Conservation (phyloP, 1,140 invertebrate species). For the Metopolophium dirhodum region DNA sequence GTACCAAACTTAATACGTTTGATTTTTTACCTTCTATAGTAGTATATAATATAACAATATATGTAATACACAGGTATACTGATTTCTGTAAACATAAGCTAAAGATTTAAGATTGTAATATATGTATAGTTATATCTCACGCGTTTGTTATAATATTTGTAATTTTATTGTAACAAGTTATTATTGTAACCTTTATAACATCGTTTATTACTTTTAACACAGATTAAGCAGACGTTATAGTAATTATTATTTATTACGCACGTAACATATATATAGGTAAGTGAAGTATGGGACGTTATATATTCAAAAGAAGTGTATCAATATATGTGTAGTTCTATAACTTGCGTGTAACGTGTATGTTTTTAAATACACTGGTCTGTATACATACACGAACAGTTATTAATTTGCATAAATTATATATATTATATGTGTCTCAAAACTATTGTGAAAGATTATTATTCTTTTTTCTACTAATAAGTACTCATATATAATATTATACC, state of each 20-base stretch:
- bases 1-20: slow-evolving; percentile 30
- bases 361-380: background rate
- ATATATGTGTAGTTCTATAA: background rate
- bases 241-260: background rate
- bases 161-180: background rate
- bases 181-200: background rate
- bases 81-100: slow-evolving; percentile 20
- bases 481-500: background rate
- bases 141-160: slow-evolving; percentile 1
- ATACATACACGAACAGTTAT: background rate
- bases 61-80: background rate
- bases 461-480: background rate
- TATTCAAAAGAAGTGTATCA: background rate
- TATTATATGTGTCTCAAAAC: background rate
- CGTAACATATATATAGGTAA: background rate
- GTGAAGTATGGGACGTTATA: background rate
- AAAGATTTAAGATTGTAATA: background rate
- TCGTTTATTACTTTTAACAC: background rate
- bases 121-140: background rate
- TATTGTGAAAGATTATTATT: background rate
- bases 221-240: background rate
- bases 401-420: slow-evolving; percentile 11
- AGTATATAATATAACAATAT: background rate
- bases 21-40: slow-evolving; percentile 7
- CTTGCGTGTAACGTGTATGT: background rate